Evolutionary conservation across 2,113 vertebrate genomes (phyloP), one percentile per base, ranked within the genome.

Genomic region (Syngnathus scovelli): DNA sequence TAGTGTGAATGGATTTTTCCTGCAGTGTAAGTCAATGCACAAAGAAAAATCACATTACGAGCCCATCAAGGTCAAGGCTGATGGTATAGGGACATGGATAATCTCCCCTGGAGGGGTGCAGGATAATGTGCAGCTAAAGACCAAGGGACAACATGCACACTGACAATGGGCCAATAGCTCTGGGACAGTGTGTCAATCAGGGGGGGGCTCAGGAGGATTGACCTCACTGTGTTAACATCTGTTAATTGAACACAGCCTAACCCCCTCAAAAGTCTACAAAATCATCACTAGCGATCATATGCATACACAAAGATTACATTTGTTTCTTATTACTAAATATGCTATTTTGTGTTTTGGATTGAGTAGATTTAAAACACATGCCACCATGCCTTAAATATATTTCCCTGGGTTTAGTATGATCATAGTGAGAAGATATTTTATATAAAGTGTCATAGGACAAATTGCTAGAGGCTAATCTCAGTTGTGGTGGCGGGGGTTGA

Each of bases 151-250:
- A 74, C 82, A 85, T 83, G 66, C 80, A 76, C 79, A 80, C 18
- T 71, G 83, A 86, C 83, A 86, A 76, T 66, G 41, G 67, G 62
- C 72, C 70, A 64, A 23, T 67, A 63, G 60, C 33, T 66, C 70
- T 16, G 70, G 72, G 81, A 79, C 71, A 58, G 78, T 67, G 69
- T 76, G 78, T 74, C 73, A 76, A 74, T 78, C 74, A 78, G 78
- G 67, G 74, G 68, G 66, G 9, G 9, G 1, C 70, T 75, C 70
- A 58, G 75, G 77, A 86, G 84, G 49, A 48, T 9, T 70, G 61
- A 76, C 66, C 70, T 75, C 67, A 72, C 72, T 64, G 33, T 83
- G 82, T 84, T 84, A 87, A 84, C 86, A 85, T 87, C 85, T 89
- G 87, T 72, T 85, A 76, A 62, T 72, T 33, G 1, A 76, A 66